Conservation (phyloP, 2,113 vertebrate species). For the Rhea pennata region DNA sequence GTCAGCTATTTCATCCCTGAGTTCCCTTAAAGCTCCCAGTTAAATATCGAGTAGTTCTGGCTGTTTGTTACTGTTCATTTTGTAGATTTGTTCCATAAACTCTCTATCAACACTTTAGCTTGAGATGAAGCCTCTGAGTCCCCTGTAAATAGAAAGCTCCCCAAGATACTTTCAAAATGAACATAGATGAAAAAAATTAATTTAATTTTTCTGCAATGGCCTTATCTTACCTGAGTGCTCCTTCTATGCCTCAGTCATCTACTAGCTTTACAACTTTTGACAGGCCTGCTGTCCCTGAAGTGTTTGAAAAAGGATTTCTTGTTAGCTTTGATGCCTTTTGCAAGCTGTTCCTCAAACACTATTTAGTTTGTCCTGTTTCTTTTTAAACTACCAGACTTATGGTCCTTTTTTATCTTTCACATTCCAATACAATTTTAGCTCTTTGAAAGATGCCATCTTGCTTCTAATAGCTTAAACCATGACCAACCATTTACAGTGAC, state of each 20-base stretch:
- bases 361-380: background rate
- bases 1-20: background rate
- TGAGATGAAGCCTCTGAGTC: background rate
- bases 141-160: background rate
- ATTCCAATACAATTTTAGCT: background rate
- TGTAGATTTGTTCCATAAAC: background rate
- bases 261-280: background rate
- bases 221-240: background rate
- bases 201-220: background rate
- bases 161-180: background rate
- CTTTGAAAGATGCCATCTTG: background rate
- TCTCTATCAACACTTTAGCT: background rate
- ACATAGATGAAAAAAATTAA: background rate
- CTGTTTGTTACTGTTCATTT: background rate
- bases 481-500: background rate
- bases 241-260: background rate
- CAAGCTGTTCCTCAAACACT: background rate
- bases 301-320: background rate
- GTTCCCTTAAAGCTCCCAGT: accelerated
- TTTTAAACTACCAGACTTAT: background rate
- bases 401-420: background rate
- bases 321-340: background rate
- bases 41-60: background rate
- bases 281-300: background rate
- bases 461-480: background rate